Evolutionary conservation across 1,140 invertebrate genomes (phyloP), one percentile per base, ranked within the genome.

Genomic region (Polypedilum vanderplanki): DNA sequence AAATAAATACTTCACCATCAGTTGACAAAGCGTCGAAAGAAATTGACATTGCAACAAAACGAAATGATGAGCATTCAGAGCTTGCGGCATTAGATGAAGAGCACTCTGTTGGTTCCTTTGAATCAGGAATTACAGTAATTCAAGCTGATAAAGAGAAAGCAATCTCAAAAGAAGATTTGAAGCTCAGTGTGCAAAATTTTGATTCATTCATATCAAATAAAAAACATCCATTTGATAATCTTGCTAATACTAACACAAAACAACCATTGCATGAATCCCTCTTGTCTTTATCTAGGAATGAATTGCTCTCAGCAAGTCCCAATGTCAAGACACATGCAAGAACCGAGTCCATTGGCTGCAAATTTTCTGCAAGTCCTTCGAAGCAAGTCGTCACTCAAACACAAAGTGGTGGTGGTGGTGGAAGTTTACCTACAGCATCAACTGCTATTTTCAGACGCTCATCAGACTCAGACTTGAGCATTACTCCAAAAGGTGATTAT

Each of bases 401-500:
- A 20, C 64, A 75, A 20, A 17, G 41, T 75, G 41, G 5, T 41
- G 1, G 40, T 17, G 1, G 3, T 5, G 57, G n/a, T 73, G 40
- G 67, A 12, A 73, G 18, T 73, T n/a, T 17, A 7, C 22, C 46
- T 33, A 33, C 24, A 40, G 20, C 76, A 77, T 64, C 78, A 77
- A 5, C 81, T 79, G 82, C 85, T 76, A 88, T 91, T 75, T 89
- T 91, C 79, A 85, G 94, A 73, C 85, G 95, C 76, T 95, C 94
- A 0, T 97, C 95, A 4, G 96, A 97, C 82, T 97, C 96, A 2
- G 96, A 98, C 83, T 84, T 97, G 73, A 95, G 92, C 84, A 90
- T 95, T 41, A 94, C 94, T 7, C 94, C 94, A 2, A 96, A 95
- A 92, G 93, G 95, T 96, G 85, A n/a, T n/a, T n/a, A n/a, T n/a